Conservation (phyloP, 2,797 vertebrate species). For the Pygocentrus nattereri region DNA sequence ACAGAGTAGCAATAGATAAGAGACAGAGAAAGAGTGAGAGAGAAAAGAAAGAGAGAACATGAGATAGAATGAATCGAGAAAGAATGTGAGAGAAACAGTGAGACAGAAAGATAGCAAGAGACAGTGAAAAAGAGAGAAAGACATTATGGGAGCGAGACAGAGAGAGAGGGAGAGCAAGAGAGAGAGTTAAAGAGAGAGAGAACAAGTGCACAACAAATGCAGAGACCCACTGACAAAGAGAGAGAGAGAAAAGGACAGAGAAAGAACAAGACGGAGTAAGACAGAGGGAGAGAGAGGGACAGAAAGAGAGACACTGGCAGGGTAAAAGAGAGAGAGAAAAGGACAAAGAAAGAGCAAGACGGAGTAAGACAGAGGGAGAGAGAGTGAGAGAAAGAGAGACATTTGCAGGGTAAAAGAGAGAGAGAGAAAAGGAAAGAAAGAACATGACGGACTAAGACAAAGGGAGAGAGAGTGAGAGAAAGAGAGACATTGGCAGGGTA, state of each 20-base stretch:
- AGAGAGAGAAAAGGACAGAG: too few species aligned
- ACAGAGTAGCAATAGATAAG: too few species aligned
- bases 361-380: background rate
- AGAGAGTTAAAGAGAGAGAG: background rate
- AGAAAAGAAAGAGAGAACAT: background rate
- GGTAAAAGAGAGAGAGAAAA: background rate
- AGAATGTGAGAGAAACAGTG: background rate
- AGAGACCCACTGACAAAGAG: background rate
- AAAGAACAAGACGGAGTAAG: background rate
- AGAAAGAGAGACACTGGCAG: background rate
- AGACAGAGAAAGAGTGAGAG: background rate
- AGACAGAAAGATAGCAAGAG: background rate
- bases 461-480: background rate
- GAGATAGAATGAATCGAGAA: too few species aligned
- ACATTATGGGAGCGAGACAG: too few species aligned
- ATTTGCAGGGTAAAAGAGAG: background rate
- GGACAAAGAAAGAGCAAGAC: background rate
- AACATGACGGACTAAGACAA: background rate
- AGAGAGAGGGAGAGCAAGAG: background rate
- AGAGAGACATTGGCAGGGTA: background rate
- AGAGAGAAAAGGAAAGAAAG: too few species aligned
- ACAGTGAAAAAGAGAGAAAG: background rate
- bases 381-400: slow-evolving; percentile 2
- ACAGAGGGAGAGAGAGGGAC: background rate
- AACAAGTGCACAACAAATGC: too few species aligned